These are phyloP conservation scores for Eulemur rufifrons DNA, from an alignment of 2,113 vertebrate genomes.

Conservation along the genomic window DNA sequence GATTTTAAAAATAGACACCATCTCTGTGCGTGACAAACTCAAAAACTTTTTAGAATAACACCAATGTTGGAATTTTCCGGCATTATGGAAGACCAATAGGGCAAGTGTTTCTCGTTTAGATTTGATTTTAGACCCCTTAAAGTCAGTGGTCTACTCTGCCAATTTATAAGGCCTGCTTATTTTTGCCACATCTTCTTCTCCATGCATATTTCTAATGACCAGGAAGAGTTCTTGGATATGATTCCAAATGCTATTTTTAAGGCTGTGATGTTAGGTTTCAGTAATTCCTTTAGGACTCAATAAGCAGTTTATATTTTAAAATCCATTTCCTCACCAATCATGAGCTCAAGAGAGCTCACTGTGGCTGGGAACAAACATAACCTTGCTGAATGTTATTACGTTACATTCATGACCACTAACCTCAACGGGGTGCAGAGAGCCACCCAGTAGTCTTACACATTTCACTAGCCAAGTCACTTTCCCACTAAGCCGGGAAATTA, in stretches of 20 bases:
- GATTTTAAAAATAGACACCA: not conserved
- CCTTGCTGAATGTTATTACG: not conserved
- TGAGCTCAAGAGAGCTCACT: not conserved
- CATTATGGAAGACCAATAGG: not conserved
- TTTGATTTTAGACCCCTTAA: not conserved
- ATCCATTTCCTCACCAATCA: not conserved
- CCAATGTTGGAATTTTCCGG: not conserved
- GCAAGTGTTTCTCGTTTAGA: not conserved
- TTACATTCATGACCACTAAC: not conserved
- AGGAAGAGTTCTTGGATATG: not conserved
- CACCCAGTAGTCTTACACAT: not conserved
- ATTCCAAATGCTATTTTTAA: constrained; percentile 5
- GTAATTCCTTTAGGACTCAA: not conserved
- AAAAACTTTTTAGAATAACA: not conserved
- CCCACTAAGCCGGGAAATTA: not conserved
- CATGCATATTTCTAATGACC: not conserved
- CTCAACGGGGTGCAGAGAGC: not conserved
- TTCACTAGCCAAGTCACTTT: not conserved
- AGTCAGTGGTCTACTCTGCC: not conserved
- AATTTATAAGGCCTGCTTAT: not conserved
- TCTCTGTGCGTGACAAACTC: not conserved
- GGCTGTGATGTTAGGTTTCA: not conserved
- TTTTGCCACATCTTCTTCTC: not conserved
- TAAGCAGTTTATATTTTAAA: not conserved
- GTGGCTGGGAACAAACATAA: not conserved